Evolutionary conservation across 2,888 invertebrate species (phyloP).

Genomic region (Cosmia trapezina): DNA sequence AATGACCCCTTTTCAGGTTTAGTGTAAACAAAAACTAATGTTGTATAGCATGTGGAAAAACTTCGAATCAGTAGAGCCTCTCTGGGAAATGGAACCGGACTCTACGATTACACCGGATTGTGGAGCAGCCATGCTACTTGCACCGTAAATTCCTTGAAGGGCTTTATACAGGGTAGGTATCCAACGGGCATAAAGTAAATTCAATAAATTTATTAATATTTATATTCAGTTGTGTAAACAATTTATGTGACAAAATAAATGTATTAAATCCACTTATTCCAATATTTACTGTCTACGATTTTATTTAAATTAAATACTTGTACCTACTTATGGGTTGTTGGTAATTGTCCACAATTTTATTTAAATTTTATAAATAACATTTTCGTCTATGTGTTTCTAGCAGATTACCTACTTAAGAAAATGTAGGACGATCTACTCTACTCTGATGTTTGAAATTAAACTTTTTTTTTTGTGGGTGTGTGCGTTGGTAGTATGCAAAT

Average conservation of each 20-base stretch:
- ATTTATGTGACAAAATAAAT: constrained; percentile 27
- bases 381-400: not conserved
- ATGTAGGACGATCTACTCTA: constrained; percentile 39
- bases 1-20: too few relatives aligned
- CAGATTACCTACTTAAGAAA: constrained; percentile 37
- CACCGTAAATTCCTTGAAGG: constrained; percentile 69
- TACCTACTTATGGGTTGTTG: too few relatives aligned
- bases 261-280: constrained; percentile 27
- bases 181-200: constrained; percentile 6
- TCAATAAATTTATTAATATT: constrained; percentile 7
- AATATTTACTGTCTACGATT: constrained; percentile 23
- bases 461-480: constrained; percentile 46
- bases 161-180: constrained; percentile 43
- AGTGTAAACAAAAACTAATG: too few relatives aligned
- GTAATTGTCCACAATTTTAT: not conserved
- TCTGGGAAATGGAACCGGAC: constrained; percentile 65
- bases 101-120: constrained; percentile 44
- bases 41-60: too few relatives aligned
- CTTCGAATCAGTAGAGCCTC: constrained; percentile 14
- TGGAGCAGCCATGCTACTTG: constrained; percentile 56
- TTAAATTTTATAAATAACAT: not conserved
- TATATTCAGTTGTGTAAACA: constrained; percentile 15
- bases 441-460: constrained; percentile 35
- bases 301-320: constrained; percentile 19
- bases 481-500: constrained; percentile 52